Percentiles rank a stretch among this genome's conserved stretches.
Evolutionary conservation across 2,888 invertebrate species (phyloP).

Genomic region (Agriotes lineatus): DNA sequence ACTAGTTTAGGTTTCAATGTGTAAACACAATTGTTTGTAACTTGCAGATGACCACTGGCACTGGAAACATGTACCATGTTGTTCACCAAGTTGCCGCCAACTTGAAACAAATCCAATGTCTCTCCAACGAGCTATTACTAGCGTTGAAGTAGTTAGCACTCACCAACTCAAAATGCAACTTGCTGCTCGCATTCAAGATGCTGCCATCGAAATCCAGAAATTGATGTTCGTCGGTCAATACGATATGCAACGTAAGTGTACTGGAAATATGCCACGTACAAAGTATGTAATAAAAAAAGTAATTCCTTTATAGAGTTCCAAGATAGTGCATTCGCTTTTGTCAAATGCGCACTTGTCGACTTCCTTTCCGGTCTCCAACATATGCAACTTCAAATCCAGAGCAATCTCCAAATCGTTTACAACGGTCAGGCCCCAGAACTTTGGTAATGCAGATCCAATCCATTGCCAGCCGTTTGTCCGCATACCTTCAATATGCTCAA

Average conservation of each 20-base stretch:
- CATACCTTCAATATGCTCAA: too few relatives aligned
- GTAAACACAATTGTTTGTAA: too few relatives aligned
- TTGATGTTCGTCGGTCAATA: slow-evolving; percentile 11
- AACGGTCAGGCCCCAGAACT: background rate
- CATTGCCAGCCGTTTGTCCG: too few relatives aligned
- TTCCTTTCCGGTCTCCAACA: slow-evolving; percentile 19
- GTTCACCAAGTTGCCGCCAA: slow-evolving; percentile 1
- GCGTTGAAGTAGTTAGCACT: background rate
- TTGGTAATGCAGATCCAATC: too few relatives aligned
- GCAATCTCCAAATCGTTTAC: background rate
- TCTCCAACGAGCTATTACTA: background rate
- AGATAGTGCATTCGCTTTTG: background rate
- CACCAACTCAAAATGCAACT: slow-evolving; percentile 3
- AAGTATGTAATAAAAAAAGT: too few relatives aligned
- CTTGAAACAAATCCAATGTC: background rate
- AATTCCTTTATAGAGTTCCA: background rate
- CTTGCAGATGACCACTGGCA: too few relatives aligned
- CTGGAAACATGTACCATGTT: background rate
- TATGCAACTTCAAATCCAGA: slow-evolving; percentile 24
- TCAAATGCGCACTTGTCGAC: slow-evolving; percentile 5
- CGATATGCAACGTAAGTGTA: background rate
- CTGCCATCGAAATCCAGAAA: slow-evolving; percentile 13
- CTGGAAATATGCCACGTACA: too few relatives aligned
- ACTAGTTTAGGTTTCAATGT: too few relatives aligned
- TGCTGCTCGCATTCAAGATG: background rate